These are phyloP conservation scores for Drosophila tropicalis DNA, from an alignment of 1,140 invertebrate species.

Conservation along the genomic window DNA sequence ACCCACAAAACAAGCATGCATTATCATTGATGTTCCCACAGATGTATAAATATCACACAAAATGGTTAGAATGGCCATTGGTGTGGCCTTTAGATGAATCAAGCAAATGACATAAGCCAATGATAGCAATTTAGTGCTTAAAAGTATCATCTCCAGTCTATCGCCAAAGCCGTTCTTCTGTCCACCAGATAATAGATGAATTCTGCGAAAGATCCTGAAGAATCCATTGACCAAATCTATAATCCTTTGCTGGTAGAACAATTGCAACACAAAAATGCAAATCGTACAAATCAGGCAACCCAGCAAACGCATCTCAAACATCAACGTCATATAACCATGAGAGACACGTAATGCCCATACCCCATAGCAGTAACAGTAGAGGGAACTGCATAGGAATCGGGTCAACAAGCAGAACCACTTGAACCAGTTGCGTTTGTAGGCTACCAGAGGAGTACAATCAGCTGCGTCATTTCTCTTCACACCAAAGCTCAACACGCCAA, in stretches of 20 bases:
- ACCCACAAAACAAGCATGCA: conserved; percentile 56
- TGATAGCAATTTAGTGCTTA: conserved; percentile 48
- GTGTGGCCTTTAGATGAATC: neutral
- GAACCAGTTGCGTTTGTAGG: conserved; percentile 24
- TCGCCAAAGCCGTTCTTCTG: conserved; percentile 40
- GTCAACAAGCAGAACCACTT: conserved; percentile 52
- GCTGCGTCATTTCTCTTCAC: conserved; percentile 12
- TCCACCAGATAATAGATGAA: conserved; percentile 32
- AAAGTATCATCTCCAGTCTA: conserved; percentile 45
- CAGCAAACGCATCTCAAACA: conserved; percentile 39
- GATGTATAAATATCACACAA: conserved; percentile 31
- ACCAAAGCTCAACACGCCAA: conserved; percentile 43
- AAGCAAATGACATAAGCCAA: neutral
- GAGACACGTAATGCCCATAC: neutral
- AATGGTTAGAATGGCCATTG: neutral
- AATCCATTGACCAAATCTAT: conserved; percentile 53
- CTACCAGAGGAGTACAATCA: conserved; percentile 25
- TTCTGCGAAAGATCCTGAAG: conserved; percentile 48
- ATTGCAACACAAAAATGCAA: conserved; percentile 46
- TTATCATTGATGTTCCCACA: conserved; percentile 42
- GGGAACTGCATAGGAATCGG: conserved; percentile 19
- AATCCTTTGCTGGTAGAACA: conserved; percentile 36
- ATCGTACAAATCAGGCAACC: conserved; percentile 25
- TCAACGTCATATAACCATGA: neutral
- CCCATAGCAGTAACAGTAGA: conserved; percentile 4